Conservation (phyloP, 2,797 vertebrate genomes). For the Falco berigora region DNA sequence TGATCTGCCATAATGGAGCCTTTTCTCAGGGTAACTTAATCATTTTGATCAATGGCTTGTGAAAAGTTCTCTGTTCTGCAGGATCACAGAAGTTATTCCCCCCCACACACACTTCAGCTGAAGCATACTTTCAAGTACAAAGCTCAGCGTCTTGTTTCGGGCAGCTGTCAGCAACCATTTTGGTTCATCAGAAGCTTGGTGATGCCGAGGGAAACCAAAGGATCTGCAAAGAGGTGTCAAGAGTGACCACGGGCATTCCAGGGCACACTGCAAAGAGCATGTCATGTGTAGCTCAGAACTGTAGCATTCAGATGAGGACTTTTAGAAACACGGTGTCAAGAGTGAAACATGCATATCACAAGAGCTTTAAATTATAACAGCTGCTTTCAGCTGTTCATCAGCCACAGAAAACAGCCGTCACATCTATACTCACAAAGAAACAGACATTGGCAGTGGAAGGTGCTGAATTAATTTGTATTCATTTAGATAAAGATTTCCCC, state of each 20-base stretch:
- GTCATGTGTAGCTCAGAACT: neutral
- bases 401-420: neutral
- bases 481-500: neutral
- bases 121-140: neutral
- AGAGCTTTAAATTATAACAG: neutral
- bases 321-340: neutral
- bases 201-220: neutral
- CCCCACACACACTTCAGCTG: neutral
- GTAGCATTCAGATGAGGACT: neutral
- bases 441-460: neutral
- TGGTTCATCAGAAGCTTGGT: neutral
- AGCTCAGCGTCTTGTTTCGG: neutral
- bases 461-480: neutral
- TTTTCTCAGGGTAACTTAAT: neutral
- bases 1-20: neutral
- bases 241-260: neutral
- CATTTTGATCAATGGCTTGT: neutral
- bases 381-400: neutral
- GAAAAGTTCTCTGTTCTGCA: neutral
- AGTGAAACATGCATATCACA: neutral
- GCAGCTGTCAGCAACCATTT: neutral
- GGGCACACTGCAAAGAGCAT: neutral
- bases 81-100: neutral
- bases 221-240: neutral
- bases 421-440: neutral